These are phyloP conservation scores for Clamator glandarius DNA, from an alignment of 2,797 vertebrate genomes.

Conservation along the genomic window DNA sequence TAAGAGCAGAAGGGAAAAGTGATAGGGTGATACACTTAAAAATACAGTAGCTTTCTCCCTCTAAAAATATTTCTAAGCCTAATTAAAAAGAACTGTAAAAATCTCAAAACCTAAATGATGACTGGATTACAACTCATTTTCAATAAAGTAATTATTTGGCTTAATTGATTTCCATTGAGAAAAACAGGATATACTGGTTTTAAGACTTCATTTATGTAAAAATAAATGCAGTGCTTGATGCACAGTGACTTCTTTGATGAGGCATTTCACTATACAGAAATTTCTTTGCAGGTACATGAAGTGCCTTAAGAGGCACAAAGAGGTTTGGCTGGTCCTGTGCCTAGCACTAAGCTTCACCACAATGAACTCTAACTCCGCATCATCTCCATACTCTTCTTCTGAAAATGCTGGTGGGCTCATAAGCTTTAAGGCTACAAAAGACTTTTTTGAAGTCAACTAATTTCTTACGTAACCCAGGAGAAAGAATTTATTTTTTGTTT, in stretches of 20 bases:
- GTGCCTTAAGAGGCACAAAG: not conserved
- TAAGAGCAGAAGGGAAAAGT: not conserved
- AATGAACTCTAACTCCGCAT: not conserved
- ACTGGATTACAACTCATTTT: not conserved
- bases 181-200: not conserved
- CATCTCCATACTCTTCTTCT: not conserved
- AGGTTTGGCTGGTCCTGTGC: not conserved
- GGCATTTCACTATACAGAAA: not conserved
- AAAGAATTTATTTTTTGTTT: not conserved
- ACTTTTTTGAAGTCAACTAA: not conserved
- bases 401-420: not conserved
- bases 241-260: not conserved
- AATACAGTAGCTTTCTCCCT: not conserved
- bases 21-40: not conserved
- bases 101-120: not conserved
- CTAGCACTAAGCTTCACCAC: not conserved
- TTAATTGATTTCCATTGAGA: not conserved
- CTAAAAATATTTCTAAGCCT: not conserved
- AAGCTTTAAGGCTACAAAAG: not conserved
- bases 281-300: fast-evolving
- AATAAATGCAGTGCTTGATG: not conserved
- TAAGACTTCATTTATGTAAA: not conserved
- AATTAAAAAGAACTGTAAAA: not conserved
- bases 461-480: not conserved
- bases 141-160: not conserved